phyloP scores from a whole-genome alignment of 2,797 vertebrate species.

The Crenichthys baileyi region DNA sequence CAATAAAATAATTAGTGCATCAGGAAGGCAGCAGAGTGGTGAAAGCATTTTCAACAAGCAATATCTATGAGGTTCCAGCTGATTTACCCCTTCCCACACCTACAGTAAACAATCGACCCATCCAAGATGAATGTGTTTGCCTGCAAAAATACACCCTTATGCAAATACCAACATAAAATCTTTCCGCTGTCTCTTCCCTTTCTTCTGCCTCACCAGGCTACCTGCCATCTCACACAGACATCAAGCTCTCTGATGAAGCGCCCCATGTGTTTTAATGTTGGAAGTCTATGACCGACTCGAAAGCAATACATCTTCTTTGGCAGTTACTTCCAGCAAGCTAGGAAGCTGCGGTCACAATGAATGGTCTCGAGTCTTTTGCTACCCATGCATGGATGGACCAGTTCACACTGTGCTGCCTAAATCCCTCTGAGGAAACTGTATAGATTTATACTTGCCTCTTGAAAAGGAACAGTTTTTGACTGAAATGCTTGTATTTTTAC shows the following conservation, averaged over 20 bases:
- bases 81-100: conserved; percentile 69
- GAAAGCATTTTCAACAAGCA: conserved; percentile 81
- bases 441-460: conserved; percentile 80
- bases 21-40: conserved; percentile 57
- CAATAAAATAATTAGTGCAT: conserved; percentile 78
- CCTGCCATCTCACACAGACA: conserved; percentile 82
- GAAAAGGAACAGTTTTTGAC: conserved; percentile 75
- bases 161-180: conserved; percentile 75
- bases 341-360: conserved; percentile 80
- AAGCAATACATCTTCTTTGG: conserved; percentile 84
- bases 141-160: conserved; percentile 67
- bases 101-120: conserved; percentile 68
- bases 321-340: conserved; percentile 81
- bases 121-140: conserved; percentile 75
- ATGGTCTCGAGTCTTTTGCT: conserved; percentile 81
- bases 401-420: conserved; percentile 79
- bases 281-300: conserved; percentile 77
- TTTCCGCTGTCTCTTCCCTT: conserved; percentile 56
- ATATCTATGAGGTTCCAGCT: conserved; percentile 65
- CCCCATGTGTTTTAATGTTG: conserved; percentile 83
- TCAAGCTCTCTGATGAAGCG: conserved; percentile 81
- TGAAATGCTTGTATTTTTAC: conserved; percentile 82
- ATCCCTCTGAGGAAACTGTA: conserved; percentile 80
- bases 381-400: conserved; percentile 80
- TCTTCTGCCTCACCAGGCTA: conserved; percentile 76